A percentile compares a stretch with the other conserved stretches of the same genome.
These are phyloP conservation scores for Steinernema feltiae DNA, from an alignment of 1,140 invertebrate genomes.

Conservation along the genomic window DNA sequence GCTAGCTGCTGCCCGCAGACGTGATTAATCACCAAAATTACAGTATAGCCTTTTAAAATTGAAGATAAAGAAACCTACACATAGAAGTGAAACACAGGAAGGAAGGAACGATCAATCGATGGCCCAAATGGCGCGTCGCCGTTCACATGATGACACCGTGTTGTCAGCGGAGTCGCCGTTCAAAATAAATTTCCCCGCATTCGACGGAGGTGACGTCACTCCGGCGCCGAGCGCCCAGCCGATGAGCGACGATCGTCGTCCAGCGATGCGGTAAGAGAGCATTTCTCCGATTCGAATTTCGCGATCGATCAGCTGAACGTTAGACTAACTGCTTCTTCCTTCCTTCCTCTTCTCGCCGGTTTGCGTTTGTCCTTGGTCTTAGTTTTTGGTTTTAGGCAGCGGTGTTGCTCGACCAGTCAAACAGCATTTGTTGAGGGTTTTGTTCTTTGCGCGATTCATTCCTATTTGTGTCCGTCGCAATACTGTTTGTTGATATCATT, in stretches of 20 bases:
- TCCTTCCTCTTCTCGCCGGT: not conserved
- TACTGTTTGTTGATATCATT: not conserved
- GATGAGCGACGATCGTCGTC: not conserved
- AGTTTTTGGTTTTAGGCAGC: not conserved
- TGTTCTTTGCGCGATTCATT: not conserved
- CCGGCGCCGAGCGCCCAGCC: not conserved
- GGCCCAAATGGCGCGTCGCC: constrained; percentile 3
- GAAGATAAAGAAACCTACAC: not conserved
- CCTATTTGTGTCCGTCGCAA: not conserved
- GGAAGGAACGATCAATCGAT: not conserved
- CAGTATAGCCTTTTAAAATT: too few relatives aligned
- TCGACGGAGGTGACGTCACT: not conserved
- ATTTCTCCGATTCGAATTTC: not conserved
- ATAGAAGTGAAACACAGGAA: not conserved
- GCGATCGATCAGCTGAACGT: constrained; percentile 10
- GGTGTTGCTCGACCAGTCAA: not conserved
- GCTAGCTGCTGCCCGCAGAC: not conserved
- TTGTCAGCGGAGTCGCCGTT: not conserved
- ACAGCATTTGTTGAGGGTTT: not conserved
- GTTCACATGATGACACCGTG: not conserved
- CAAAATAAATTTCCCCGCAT: not conserved
- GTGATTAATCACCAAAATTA: not conserved
- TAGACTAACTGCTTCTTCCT: not conserved
- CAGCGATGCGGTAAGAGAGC: not conserved
- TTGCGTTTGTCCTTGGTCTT: not conserved